Conservation (phyloP, 2,888 invertebrate genomes). For the Fabriciana adippe region DNA sequence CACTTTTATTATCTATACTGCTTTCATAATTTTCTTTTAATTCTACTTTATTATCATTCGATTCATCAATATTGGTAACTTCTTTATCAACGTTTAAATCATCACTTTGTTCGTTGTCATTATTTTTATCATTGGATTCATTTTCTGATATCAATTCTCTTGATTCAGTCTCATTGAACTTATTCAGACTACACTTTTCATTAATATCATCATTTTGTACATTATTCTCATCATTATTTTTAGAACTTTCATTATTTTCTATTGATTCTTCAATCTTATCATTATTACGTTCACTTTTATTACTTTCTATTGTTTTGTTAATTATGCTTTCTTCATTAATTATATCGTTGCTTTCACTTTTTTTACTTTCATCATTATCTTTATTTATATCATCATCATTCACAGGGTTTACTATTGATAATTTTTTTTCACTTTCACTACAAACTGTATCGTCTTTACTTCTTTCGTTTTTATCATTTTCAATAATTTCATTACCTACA, state of each 20-base stretch:
- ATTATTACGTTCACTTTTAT: not conserved
- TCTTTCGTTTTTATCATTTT: constrained; percentile 10
- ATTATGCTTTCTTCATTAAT: constrained; percentile 4
- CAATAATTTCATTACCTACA: constrained; percentile 14
- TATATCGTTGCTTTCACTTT: not conserved
- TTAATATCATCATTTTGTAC: constrained; percentile 3
- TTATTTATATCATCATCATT: not conserved
- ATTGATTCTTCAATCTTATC: not conserved
- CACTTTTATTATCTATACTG: not conserved
- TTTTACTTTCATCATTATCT: constrained; percentile 1
- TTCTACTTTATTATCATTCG: not conserved
- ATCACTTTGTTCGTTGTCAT: not conserved
- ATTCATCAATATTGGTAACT: constrained; percentile 1
- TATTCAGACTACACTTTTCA: constrained; percentile 3
- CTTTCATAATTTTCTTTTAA: not conserved
- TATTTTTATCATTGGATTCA: not conserved
- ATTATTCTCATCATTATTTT: not conserved
- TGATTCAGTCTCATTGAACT: constrained; percentile 12
- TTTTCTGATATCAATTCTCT: not conserved
- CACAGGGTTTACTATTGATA: not conserved
- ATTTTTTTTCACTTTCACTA: constrained; percentile 1
- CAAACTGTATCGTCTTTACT: constrained; percentile 10
- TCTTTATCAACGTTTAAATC: not conserved
- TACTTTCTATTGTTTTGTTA: not conserved
- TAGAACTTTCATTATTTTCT: constrained; percentile 3